Base-by-base conservation (phyloP, 2,113 vertebrate species). In the Cheirogaleus medius region DNA sequence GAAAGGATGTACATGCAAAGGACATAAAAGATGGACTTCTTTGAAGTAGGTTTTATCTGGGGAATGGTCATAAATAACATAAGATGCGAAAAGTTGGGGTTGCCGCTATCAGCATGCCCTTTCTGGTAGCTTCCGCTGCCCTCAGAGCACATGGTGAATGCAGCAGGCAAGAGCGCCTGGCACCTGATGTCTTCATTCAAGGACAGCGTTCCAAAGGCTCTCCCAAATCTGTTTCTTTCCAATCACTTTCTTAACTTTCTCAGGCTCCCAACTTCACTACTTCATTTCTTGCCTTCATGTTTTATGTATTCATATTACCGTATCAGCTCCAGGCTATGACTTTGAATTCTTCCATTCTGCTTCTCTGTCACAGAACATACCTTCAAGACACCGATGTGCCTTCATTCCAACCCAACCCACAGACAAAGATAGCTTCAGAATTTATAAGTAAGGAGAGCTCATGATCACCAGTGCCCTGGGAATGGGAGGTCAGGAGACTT, bases 81-180 rank as follows among this genome's bases (percentile, higher is more conserved):
- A 32, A 64, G 17, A 74, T n/a, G 8, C 12, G 58, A 21, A 27
- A 54, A 27, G 21, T 34, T 17, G 8, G 6, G 15, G 27, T 12
- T 66, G 8, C 34, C 27, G 39, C 17, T 34, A 34, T n/a, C 64
- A 81, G 20, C 37, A 78, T 1, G 27, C 3, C 52, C 9, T 69
- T 60, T 27, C 66, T 27, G 0, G 6, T 27, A 32, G 12, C 52
- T 82, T 37, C 56, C 3, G 11, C 8, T 39, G 29, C 15, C 63
- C 23, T 87, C 20, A 25, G 6, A 85, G 42, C 21, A 34, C 1
- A 9, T 0, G 32, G 32, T 52, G 34, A 90, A 21, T 23, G 29
- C 1, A 63, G 20, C 0, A 42, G 25, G 11, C 8, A 15, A 42
- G 14, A 71, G 21, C 8, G 11, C 9, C 37, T 37, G 17, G 14